Percentiles rank a stretch among this genome's conserved stretches.
These are phyloP conservation scores for Schizopygopsis pylzovi DNA, from an alignment of 2,797 vertebrate species.

Conservation along the genomic window DNA sequence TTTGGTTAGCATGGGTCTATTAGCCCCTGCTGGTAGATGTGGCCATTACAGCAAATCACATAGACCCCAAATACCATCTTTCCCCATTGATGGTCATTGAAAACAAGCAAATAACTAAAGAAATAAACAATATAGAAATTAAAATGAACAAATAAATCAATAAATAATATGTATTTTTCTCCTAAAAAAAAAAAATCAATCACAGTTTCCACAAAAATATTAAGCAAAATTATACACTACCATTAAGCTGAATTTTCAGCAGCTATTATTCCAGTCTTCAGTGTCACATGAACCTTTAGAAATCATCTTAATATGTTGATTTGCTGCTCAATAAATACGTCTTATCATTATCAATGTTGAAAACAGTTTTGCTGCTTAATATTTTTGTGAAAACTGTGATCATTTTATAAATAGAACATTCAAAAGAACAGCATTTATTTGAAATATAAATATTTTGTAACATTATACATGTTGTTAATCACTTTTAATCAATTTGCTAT, in stretches of 20 bases:
- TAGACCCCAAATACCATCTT: not conserved
- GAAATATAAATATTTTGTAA: not conserved
- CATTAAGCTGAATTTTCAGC: not conserved
- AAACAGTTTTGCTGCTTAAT: not conserved
- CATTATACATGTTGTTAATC: not conserved
- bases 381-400: not conserved
- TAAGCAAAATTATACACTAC: not conserved
- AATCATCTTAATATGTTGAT: not conserved
- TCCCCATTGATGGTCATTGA: not conserved
- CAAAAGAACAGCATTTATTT: not conserved
- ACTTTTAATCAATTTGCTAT: not conserved
- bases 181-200: too few species aligned
- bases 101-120: not conserved
- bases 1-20: not conserved
- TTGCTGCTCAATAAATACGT: not conserved
- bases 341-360: not conserved
- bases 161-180: not conserved
- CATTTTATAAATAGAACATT: not conserved
- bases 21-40: slow-evolving; percentile 21
- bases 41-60: not conserved
- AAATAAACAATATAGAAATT: not conserved
- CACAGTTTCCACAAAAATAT: not conserved
- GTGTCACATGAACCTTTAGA: not conserved
- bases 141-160: not conserved
- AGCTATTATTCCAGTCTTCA: not conserved